A percentile compares a stretch with the other conserved stretches of the same genome.
Conservation (phyloP, 2,113 vertebrate species). For the Cyprinodon brontotheroides region DNA sequence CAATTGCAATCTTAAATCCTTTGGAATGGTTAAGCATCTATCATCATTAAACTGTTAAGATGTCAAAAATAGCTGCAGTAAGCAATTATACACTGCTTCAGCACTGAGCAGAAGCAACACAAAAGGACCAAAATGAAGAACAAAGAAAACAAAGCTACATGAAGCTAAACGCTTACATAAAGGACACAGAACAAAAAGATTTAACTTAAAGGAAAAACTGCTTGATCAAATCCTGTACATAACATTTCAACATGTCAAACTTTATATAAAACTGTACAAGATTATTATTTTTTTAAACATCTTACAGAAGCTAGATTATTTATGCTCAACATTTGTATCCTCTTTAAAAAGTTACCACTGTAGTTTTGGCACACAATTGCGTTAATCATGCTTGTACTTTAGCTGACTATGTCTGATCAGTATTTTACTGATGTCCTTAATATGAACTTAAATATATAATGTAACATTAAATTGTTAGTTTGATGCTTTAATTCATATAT, state of each 20-base stretch:
- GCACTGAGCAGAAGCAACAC: constrained; percentile 66
- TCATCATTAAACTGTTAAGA: constrained; percentile 64
- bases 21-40: constrained; percentile 79
- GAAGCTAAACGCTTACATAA: constrained; percentile 64
- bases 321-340: constrained; percentile 58
- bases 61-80: constrained; percentile 61
- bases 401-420: constrained; percentile 41
- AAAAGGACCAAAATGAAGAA: constrained; percentile 56
- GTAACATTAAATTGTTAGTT: constrained; percentile 45
- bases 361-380: constrained; percentile 79
- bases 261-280: constrained; percentile 82
- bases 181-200: constrained; percentile 65
- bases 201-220: constrained; percentile 62
- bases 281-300: constrained; percentile 65
- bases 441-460: constrained; percentile 39
- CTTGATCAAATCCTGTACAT: constrained; percentile 76
- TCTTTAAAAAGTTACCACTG: constrained; percentile 65
- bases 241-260: constrained; percentile 72
- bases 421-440: constrained; percentile 46
- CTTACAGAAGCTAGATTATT: constrained; percentile 57
- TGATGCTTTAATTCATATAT: constrained; percentile 16
- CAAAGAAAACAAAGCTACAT: constrained; percentile 61
- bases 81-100: constrained; percentile 71
- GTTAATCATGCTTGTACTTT: constrained; percentile 59
- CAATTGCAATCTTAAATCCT: constrained; percentile 77